phyloP scores from a whole-genome alignment of 1,140 invertebrate species.

The Reticulitermes speratus region DNA sequence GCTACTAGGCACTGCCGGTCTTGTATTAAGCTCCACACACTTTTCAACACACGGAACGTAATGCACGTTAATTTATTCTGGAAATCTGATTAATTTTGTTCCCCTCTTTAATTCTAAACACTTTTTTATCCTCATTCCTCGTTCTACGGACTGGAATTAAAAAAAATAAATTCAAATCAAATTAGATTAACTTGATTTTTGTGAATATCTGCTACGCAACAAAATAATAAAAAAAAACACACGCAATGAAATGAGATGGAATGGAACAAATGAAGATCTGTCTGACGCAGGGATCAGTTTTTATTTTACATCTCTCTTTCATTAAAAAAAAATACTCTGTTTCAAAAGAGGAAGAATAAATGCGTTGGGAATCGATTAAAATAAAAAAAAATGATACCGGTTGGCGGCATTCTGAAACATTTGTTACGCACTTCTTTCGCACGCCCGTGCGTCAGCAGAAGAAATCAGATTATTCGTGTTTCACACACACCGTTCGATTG shows the following conservation, averaged over 20 bases:
- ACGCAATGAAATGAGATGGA: conserved; percentile 5
- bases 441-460: neutral
- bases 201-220: neutral
- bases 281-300: neutral
- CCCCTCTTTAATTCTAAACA: conserved; percentile 6
- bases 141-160: neutral
- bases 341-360: neutral
- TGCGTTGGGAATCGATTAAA: neutral
- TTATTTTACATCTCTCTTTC: neutral
- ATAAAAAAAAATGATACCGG: neutral
- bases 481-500: too few relatives aligned
- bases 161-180: conserved; percentile 1
- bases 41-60: neutral
- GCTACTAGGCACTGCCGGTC: neutral
- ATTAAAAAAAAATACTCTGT: neutral
- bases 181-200: conserved; percentile 9
- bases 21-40: neutral
- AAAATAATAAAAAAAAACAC: neutral
- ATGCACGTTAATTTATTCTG: conserved; percentile 17
- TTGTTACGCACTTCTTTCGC: neutral
- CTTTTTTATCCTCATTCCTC: neutral
- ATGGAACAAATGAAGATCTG: conserved; percentile 16
- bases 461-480: too few relatives aligned
- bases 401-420: neutral
- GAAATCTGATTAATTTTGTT: conserved; percentile 10